Percentiles rank a stretch among this genome's conserved stretches.
Conservation (phyloP, 2,888 invertebrate species). For the Clivina fossor region DNA sequence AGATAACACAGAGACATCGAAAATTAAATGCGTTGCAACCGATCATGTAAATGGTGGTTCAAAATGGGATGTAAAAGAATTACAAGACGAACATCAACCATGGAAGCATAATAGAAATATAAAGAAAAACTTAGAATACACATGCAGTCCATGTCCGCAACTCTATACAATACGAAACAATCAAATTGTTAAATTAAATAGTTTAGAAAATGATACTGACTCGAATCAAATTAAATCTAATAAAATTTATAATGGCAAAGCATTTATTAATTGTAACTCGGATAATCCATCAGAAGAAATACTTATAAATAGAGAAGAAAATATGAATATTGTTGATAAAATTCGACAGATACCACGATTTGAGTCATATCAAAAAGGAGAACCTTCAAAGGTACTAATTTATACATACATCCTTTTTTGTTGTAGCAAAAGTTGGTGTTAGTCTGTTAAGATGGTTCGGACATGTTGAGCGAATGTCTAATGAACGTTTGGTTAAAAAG, state of each 20-base stretch:
- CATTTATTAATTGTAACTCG: slow-evolving; percentile 51
- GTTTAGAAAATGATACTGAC: slow-evolving; percentile 14
- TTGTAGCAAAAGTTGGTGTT: too few species aligned
- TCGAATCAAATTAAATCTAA: background rate
- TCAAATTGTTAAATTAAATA: slow-evolving; percentile 54
- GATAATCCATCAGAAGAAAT: slow-evolving; percentile 52
- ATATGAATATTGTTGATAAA: slow-evolving; percentile 57
- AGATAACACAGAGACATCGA: slow-evolving; percentile 4
- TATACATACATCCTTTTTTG: too few species aligned
- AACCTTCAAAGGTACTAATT: slow-evolving; percentile 55
- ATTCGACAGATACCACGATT: slow-evolving; percentile 59
- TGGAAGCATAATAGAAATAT: slow-evolving; percentile 12
- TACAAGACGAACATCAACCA: slow-evolving; percentile 11
- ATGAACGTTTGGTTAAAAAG: too few species aligned
- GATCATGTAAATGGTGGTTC: slow-evolving; percentile 21
- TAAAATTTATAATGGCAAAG: slow-evolving; percentile 18
- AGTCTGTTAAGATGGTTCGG: too few species aligned
- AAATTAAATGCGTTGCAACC: background rate
- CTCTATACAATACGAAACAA: slow-evolving; percentile 59
- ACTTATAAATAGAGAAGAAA: slow-evolving; percentile 53
- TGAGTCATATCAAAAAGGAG: slow-evolving; percentile 57
- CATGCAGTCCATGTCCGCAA: slow-evolving; percentile 46
- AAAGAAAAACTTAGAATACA: slow-evolving; percentile 42
- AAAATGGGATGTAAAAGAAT: slow-evolving; percentile 55
- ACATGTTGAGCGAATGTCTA: too few species aligned